Percentiles rank a stretch among this genome's conserved stretches.
Conservation (phyloP, 2,113 vertebrate genomes). For the Tetraodon nigroviridis region DNA sequence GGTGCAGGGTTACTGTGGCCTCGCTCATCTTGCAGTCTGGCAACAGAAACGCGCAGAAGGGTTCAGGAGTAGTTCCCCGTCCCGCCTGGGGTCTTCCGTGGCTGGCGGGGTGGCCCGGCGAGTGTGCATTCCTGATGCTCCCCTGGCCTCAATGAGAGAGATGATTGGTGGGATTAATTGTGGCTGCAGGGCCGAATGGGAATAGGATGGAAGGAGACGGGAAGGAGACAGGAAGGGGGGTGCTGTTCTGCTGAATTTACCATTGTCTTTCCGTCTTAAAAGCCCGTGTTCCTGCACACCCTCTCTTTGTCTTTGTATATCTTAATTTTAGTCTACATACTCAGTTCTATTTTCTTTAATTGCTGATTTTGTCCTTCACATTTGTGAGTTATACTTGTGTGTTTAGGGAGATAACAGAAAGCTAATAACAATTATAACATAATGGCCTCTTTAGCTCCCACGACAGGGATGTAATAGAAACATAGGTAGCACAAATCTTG, state of each 20-base stretch:
- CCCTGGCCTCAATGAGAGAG: constrained; percentile 57
- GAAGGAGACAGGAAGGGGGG: constrained; percentile 13
- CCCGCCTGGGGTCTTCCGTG: constrained; percentile 43
- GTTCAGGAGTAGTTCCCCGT: constrained; percentile 24
- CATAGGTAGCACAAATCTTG: constrained; percentile 19
- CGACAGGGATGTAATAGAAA: constrained; percentile 32
- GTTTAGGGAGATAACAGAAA: constrained; percentile 43
- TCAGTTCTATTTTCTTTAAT: constrained; percentile 49
- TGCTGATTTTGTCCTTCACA: constrained; percentile 35
- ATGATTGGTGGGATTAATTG: constrained; percentile 76
- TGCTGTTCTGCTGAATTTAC: constrained; percentile 35
- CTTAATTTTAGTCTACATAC: constrained; percentile 41
- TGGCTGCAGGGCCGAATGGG: constrained; percentile 65
- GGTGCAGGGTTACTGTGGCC: constrained; percentile 16
- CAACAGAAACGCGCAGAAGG: constrained; percentile 43
- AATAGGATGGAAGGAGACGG: constrained; percentile 40
- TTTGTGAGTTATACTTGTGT: constrained; percentile 47
- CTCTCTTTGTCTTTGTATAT: constrained; percentile 30
- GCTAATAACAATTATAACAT: constrained; percentile 45
- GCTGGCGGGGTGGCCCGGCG: constrained; percentile 45
- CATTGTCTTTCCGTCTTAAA: constrained; percentile 38
- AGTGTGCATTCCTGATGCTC: constrained; percentile 73
- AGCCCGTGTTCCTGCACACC: constrained; percentile 28
- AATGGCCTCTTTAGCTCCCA: constrained; percentile 49
- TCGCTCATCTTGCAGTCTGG: constrained; percentile 52